phyloP scores from a whole-genome alignment of 2,797 vertebrate genomes.

The Arctocebus calabarensis region DNA sequence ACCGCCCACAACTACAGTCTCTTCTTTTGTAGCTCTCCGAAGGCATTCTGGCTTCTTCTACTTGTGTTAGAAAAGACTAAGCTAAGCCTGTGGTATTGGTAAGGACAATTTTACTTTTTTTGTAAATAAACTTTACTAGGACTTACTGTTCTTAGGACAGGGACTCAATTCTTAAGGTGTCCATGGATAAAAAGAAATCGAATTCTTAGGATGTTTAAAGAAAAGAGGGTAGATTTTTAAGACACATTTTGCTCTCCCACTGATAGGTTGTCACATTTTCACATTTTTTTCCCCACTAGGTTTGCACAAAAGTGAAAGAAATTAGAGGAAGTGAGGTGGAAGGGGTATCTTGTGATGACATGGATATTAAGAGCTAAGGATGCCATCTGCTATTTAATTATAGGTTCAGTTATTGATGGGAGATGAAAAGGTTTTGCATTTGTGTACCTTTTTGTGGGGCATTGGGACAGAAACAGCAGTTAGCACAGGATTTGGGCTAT shows the following conservation, averaged over 20 bases:
- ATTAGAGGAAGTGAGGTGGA: neutral
- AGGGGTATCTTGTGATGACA: too few relatives aligned
- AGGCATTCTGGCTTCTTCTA: neutral
- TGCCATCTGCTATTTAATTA: neutral
- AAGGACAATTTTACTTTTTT: conserved; percentile 20
- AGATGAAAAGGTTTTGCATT: neutral
- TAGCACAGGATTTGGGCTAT: neutral
- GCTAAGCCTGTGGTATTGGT: neutral
- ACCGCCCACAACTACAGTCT: neutral
- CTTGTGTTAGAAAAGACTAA: neutral
- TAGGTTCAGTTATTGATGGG: neutral
- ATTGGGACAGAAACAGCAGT: neutral
- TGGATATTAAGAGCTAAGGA: neutral
- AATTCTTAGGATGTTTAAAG: conserved; percentile 31
- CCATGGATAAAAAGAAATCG: neutral
- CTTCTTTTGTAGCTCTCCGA: neutral
- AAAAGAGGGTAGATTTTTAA: neutral
- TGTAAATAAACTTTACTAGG: neutral
- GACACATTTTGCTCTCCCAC: neutral
- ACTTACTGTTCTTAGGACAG: neutral
- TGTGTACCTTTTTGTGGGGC: neutral
- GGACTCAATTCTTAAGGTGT: neutral
- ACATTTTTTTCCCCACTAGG: neutral
- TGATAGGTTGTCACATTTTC: neutral
- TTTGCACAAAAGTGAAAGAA: conserved; percentile 32